Base-by-base conservation (phyloP, 1,140 invertebrate species). In the Philopotamus ludificatus region DNA sequence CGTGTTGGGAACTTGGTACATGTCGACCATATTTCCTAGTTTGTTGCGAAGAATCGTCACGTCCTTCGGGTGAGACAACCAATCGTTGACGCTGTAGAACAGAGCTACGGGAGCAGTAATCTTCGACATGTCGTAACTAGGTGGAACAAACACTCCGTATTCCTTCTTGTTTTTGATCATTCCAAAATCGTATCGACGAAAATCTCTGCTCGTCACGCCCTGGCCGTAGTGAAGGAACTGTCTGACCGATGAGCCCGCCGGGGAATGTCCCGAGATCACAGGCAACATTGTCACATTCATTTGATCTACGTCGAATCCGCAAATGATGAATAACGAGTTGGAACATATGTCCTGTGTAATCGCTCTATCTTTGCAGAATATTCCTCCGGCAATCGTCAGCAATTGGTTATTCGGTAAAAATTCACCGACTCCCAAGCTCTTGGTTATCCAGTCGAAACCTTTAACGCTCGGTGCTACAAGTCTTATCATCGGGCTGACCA, bases 171-270 rank as follows among this genome's bases (percentile, higher is more conserved):
- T 84, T 7, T 72, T 70, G 15, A 66, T 23, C 41, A 59, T 66
- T 8, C 81, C 81, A 15, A 79, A 77, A 73, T 84, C 81, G 45
- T 74, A 84, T 53, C 79, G 75, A 0, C 75, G 72, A 53, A 84
- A 84, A 0, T 73, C 71, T 0, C 75, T 77, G 0, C 74, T 80
- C 12, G 80, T 72, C 1, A 81, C 76, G 7, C 81, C 77, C 71
- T 89, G 89, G 0, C 82, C 86, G 70, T 82, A 90, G 72, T 92
- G 89, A 12, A 88, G 78, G 7, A 94, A 74, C 72, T 93, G 90
- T 71, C 88, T 87, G 45, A 85, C 84, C 0, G 90, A 89, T 1
- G 90, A 85, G 12, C 92, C 92, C 3, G 90, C 87, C 0, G 94
- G 93, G 15, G 83, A 81, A 71, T 94, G 91, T 0, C 85, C 83